Conservation (phyloP, 2,797 vertebrate genomes). For the Chaetodon trifasciatus region DNA sequence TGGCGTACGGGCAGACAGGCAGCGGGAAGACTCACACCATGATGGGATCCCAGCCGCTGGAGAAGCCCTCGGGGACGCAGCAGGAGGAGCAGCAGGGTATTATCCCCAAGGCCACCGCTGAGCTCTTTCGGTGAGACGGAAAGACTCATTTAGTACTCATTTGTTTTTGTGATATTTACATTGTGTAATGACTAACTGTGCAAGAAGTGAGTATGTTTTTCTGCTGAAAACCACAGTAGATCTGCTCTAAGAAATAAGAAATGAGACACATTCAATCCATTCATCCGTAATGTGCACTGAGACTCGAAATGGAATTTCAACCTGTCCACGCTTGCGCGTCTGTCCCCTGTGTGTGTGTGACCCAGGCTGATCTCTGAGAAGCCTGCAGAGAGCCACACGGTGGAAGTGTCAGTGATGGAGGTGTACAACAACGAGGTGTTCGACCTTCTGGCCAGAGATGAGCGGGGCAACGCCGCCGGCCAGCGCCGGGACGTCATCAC, state of each 20-base stretch:
- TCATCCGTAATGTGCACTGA: not conserved
- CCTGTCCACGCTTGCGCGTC: too few species aligned
- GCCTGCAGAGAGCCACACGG: constrained; percentile 78
- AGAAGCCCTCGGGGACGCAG: constrained; percentile 46
- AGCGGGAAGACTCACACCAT: constrained; percentile 92
- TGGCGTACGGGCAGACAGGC: constrained; percentile 92
- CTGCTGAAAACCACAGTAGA: not conserved
- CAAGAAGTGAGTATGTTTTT: not conserved
- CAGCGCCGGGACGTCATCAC: constrained; percentile 84
- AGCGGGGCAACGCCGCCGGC: constrained; percentile 62
- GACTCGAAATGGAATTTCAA: not conserved
- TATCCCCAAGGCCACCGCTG: constrained; percentile 87
- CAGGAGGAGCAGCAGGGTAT: constrained; percentile 81
- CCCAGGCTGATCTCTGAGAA: constrained; percentile 89
- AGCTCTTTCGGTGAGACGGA: constrained; percentile 87
- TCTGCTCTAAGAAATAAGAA: not conserved
- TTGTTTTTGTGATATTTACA: not conserved
- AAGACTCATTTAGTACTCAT: not conserved
- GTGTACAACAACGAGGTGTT: constrained; percentile 91
- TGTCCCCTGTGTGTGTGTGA: constrained; percentile 1
- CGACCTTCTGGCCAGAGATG: constrained; percentile 89
- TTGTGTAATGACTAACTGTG: not conserved
- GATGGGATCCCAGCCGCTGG: constrained; percentile 82
- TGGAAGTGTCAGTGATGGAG: constrained; percentile 89
- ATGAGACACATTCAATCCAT: not conserved